These are phyloP conservation scores for Brachionus manjavacas DNA, from an alignment of 1,140 invertebrate species.

Conservation along the genomic window DNA sequence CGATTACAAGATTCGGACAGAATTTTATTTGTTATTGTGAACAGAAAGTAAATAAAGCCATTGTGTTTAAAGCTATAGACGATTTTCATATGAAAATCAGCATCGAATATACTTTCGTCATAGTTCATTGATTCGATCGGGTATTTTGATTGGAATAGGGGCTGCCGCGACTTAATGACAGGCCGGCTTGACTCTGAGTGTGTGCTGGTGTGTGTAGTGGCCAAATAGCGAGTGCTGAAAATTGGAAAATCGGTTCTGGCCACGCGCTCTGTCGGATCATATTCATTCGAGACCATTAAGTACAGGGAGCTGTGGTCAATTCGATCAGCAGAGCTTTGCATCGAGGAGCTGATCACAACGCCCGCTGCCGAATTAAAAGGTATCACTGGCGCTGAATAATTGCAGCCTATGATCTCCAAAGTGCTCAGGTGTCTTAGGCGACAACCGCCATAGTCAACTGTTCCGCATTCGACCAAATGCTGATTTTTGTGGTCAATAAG, in stretches of 20 bases:
- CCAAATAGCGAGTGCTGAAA: conserved; percentile 35
- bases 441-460: conserved; percentile 33
- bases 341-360: neutral
- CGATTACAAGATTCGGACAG: conserved; percentile 20
- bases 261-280: neutral
- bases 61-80: conserved; percentile 39
- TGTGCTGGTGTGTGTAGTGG: neutral
- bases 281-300: conserved; percentile 39
- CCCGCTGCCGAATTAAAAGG: conserved; percentile 20
- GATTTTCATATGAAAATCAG: conserved; percentile 40
- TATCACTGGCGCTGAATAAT: conserved; percentile 23
- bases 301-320: neutral
- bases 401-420: conserved; percentile 16
- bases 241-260: conserved; percentile 32
- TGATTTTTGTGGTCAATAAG: conserved; percentile 30
- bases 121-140: conserved; percentile 36
- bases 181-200: neutral
- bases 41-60: conserved; percentile 38
- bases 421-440: neutral
- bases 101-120: conserved; percentile 33
- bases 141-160: conserved; percentile 30
- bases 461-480: conserved; percentile 39
- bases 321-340: neutral
- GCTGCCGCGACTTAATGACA: neutral
- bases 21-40: conserved; percentile 40